A percentile compares a stretch with the other conserved stretches of the same genome.
Conservation (phyloP, 2,113 vertebrate genomes). For the Brevimyrus niger region DNA sequence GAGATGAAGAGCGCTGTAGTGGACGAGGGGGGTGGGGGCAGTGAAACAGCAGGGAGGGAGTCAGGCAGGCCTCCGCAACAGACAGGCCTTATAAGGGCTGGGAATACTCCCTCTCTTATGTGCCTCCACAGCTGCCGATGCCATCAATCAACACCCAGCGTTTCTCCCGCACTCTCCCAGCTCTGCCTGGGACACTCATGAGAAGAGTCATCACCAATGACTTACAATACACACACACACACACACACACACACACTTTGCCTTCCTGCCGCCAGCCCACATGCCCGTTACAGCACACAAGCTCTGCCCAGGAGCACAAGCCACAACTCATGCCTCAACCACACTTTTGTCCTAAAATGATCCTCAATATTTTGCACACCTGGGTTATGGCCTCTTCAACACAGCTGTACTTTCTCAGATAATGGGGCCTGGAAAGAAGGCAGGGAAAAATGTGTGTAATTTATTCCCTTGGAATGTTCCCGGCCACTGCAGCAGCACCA, state of each 20-base stretch:
- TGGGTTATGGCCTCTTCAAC: background rate
- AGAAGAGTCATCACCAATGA: background rate
- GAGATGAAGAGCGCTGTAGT: background rate
- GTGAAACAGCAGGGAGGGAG: background rate
- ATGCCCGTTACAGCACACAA: background rate
- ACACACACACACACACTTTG: background rate
- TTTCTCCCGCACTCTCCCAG: background rate
- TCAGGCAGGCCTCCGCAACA: background rate
- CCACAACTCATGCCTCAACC: background rate
- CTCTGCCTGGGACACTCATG: background rate
- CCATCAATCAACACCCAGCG: background rate
- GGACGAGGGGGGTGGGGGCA: background rate
- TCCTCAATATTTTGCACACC: background rate
- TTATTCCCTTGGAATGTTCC: background rate
- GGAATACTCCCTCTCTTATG: background rate
- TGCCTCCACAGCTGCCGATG: background rate
- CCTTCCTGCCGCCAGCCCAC: background rate
- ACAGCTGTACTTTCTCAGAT: slow-evolving; percentile 10
- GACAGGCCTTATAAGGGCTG: background rate
- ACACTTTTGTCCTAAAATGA: background rate
- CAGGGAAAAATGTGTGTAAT: background rate
- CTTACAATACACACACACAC: background rate
- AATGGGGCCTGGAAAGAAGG: background rate
- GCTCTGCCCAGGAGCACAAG: background rate
- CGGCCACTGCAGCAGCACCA: background rate